Percentiles rank a stretch among this genome's conserved stretches.
Evolutionary conservation across 2,888 invertebrate genomes (phyloP).

Genomic region (Phlogophora meticulosa): DNA sequence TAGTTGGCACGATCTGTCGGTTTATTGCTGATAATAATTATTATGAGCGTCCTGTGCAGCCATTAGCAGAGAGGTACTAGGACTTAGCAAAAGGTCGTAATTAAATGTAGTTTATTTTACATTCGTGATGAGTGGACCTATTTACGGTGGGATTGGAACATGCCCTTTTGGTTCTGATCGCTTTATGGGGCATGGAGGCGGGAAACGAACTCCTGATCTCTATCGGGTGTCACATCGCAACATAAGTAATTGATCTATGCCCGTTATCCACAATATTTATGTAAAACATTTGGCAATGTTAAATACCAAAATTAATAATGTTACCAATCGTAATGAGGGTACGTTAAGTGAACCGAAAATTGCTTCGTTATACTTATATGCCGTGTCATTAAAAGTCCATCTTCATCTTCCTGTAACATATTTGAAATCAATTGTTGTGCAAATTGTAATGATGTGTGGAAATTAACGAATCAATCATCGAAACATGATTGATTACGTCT

Average conservation of each 20-base stretch:
- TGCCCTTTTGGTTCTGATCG: conserved; percentile 36
- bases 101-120: conserved; percentile 44
- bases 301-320: neutral
- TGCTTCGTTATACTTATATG: neutral
- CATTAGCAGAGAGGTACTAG: conserved; percentile 25
- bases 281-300: conserved; percentile 2
- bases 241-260: neutral
- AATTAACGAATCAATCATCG: conserved; percentile 33
- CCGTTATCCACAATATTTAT: neutral
- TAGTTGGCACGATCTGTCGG: conserved; percentile 24
- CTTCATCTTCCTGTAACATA: conserved; percentile 3
- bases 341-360: neutral
- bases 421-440: conserved; percentile 34
- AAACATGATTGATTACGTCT: conserved; percentile 24
- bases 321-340: neutral
- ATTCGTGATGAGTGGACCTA: conserved; percentile 26
- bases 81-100: conserved; percentile 19
- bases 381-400: neutral
- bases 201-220: conserved; percentile 14
- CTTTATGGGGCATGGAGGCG: conserved; percentile 19
- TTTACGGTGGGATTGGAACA: conserved; percentile 40
- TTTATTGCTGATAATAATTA: conserved; percentile 22
- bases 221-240: conserved; percentile 3
- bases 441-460: conserved; percentile 22
- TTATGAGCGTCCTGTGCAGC: conserved; percentile 19